Evolutionary conservation across 2,888 invertebrate species (phyloP), one percentile per base, ranked within the genome.

Genomic region (Trissolcus brochymenae): DNA sequence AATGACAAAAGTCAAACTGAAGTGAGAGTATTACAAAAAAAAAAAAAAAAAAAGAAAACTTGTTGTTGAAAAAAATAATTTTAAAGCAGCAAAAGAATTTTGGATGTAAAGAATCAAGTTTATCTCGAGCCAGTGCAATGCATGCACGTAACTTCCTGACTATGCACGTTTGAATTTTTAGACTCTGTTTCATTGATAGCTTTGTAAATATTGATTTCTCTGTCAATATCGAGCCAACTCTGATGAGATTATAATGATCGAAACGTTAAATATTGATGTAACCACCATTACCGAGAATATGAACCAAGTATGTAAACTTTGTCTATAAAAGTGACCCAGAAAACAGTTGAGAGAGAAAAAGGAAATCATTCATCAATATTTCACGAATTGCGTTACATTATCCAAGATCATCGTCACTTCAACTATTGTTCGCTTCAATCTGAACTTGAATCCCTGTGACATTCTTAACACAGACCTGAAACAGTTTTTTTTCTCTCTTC

Each of bases 261-360:
- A 61, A 61, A 76, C 76, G 70, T 76, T 76, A 65, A 70, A 76
- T 76, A 76, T 76, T 70, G 76, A 76, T 76, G 76, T 76, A 29
- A 21, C 75, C 75, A 70, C 70, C 70, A 70, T 76, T 65, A 60
- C 19, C 9, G 40, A 43, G 16, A 46, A 17, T 14, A 29, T 14
- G 16, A 51, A 64, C 29, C 4, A 29, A 54, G 68, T 70, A 64
- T 60, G 64, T 70, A 59, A 70, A 75, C 64, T 70, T 70, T 60
- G 64, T 66, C 65, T 68, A 50, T 55, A 50, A 66, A 65, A 70
- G 70, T 70, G n/a, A 46, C 14, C 46, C 9, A 16, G 25, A 14
- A 43, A n/a, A 57, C n/a, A 16, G 4, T 6, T 46, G 4, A 25
- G 4, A 25, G 25, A 46, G 4, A 25, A 6, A 25, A 4, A 46